phyloP scores from a whole-genome alignment of 2,113 vertebrate genomes.

The Lepus americanus region DNA sequence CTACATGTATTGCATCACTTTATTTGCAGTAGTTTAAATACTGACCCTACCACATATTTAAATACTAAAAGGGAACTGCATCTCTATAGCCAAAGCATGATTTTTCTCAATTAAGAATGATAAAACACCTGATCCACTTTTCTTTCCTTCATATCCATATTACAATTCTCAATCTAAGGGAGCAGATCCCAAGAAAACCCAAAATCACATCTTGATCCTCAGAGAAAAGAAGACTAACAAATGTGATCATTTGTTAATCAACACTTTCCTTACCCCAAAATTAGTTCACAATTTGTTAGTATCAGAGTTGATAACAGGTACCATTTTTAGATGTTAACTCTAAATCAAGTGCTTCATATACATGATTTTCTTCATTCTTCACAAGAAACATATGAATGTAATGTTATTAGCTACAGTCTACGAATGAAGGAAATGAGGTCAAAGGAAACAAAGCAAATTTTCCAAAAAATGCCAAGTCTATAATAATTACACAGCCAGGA shows the following conservation, averaged over 20 bases:
- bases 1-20: neutral
- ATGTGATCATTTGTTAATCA: neutral
- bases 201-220: neutral
- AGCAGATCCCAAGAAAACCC: neutral
- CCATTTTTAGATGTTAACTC: neutral
- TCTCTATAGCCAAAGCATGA: neutral
- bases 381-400: neutral
- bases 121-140: neutral
- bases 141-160: neutral
- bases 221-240: neutral
- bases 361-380: neutral
- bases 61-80: neutral
- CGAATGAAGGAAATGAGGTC: neutral
- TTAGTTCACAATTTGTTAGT: neutral
- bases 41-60: neutral
- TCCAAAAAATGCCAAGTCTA: neutral
- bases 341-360: neutral
- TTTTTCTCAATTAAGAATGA: neutral
- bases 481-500: neutral
- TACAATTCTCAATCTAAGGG: neutral
- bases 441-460: neutral
- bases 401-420: neutral
- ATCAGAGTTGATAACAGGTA: neutral
- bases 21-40: slow-evolving; percentile 16
- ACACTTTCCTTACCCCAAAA: neutral